Conservation (phyloP, 1,140 invertebrate genomes). For the Bombus sibiricus region DNA sequence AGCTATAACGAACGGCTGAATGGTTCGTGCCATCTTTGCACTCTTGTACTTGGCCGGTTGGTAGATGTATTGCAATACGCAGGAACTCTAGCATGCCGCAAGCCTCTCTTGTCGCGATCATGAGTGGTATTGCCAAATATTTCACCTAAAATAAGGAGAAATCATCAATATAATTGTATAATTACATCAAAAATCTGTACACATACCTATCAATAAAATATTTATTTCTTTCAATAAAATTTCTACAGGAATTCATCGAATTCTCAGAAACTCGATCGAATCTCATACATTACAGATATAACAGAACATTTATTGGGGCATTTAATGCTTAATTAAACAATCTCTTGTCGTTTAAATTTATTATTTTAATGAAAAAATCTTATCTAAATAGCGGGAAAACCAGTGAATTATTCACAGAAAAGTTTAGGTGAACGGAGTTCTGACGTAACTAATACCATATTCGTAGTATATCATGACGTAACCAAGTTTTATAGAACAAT, state of each 20-base stretch:
- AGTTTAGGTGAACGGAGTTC: background rate
- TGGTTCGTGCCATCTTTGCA: slow-evolving; percentile 27
- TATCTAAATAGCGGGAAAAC: background rate
- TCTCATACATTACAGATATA: background rate
- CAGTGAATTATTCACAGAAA: background rate
- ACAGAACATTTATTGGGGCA: background rate
- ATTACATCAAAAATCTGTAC: no score
- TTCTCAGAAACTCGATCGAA: background rate
- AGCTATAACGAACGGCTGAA: slow-evolving; percentile 23
- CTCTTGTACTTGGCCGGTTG: slow-evolving; percentile 6
- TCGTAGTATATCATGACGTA: slow-evolving; percentile 3
- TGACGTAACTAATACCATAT: background rate
- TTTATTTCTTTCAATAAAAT: no score
- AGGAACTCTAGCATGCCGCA: slow-evolving; percentile 40
- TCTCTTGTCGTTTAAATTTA: background rate
- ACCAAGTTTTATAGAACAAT: background rate
- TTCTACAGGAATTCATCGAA: no score
- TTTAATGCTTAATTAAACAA: no score
- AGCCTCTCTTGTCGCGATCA: slow-evolving; percentile 39
- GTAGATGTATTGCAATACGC: slow-evolving; percentile 22
- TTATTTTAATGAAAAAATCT: background rate
- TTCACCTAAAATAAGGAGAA: slow-evolving; percentile 50
- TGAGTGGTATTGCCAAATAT: background rate
- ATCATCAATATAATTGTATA: no score
- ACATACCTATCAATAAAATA: no score